Percentiles rank a stretch among this genome's conserved stretches.
Evolutionary conservation across 2,888 invertebrate genomes (phyloP).

Genomic region (Lagria hirta): DNA sequence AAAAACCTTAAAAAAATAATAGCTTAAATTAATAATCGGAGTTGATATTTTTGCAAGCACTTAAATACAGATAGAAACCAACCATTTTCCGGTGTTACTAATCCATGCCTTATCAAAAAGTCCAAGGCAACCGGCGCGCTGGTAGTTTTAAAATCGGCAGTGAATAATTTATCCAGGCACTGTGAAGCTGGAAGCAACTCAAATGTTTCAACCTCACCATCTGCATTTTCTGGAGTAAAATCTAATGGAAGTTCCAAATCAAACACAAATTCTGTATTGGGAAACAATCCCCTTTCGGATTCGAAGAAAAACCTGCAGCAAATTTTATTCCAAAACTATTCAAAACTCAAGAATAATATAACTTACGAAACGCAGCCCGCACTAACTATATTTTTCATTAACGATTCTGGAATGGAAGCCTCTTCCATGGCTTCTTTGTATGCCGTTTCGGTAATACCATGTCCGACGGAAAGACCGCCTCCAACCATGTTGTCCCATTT

Average conservation of each 20-base stretch:
- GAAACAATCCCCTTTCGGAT: conserved; percentile 89
- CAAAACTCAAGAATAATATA: conserved; percentile 2
- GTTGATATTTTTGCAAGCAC: not conserved
- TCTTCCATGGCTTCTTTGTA: conserved; percentile 94
- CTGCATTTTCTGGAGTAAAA: conserved; percentile 89
- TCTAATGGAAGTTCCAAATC: conserved; percentile 88
- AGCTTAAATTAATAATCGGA: not conserved
- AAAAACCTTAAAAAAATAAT: conserved; percentile 4
- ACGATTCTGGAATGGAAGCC: conserved; percentile 80
- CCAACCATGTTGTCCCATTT: conserved; percentile 96
- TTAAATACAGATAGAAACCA: conserved; percentile 39
- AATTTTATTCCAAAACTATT: conserved; percentile 14
- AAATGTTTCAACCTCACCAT: conserved; percentile 93
- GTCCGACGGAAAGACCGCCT: conserved; percentile 88
- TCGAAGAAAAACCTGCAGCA: conserved; percentile 81
- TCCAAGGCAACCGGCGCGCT: conserved; percentile 90
- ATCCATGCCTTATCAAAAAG: conserved; percentile 88
- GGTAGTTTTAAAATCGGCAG: conserved; percentile 89
- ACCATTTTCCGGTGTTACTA: conserved; percentile 89
- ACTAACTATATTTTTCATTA: conserved; percentile 74
- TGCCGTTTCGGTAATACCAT: conserved; percentile 85
- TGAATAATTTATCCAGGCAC: conserved; percentile 77
- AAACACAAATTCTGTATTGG: conserved; percentile 92
- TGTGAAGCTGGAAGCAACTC: conserved; percentile 82
- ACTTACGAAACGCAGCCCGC: conserved; percentile 81